Percentiles rank a stretch among this genome's conserved stretches.
These are phyloP conservation scores for Aphidoletes aphidimyza DNA, from an alignment of 2,888 invertebrate species.

Conservation along the genomic window DNA sequence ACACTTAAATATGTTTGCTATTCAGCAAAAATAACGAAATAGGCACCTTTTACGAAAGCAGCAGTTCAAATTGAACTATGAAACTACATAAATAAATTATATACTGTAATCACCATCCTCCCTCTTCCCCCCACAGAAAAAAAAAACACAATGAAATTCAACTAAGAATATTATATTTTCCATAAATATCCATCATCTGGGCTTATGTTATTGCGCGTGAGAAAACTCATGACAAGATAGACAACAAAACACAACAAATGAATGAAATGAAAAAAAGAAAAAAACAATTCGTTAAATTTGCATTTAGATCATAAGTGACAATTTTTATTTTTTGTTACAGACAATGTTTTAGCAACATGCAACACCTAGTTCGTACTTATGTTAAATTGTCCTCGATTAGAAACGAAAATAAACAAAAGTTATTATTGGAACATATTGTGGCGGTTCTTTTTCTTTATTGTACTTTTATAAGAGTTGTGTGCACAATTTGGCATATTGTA, in stretches of 20 bases:
- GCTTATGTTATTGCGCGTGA: not conserved
- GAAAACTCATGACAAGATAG: not conserved
- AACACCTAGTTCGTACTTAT: constrained; percentile 8
- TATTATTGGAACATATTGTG: constrained; percentile 5
- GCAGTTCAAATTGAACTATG: constrained; percentile 41
- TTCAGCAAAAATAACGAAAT: not conserved
- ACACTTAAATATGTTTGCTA: not conserved
- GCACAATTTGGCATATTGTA: too few species aligned
- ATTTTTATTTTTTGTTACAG: constrained; percentile 40
- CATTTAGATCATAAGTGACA: constrained; percentile 28
- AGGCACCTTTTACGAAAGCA: constrained; percentile 1
- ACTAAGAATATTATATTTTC: not conserved
- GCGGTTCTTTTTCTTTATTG: not conserved
- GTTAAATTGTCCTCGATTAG: constrained; percentile 37
- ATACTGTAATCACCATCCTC: not conserved
- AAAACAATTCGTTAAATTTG: constrained; percentile 16
- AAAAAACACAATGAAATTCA: not conserved
- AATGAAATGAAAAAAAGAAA: not conserved
- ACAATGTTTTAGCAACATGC: constrained; percentile 18
- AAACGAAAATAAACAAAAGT: constrained; percentile 1
- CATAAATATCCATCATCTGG: not conserved
- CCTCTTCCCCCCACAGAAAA: too few species aligned
- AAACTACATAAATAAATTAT: not conserved
- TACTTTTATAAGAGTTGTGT: not conserved
- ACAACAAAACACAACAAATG: not conserved